A percentile compares a stretch with the other conserved stretches of the same genome.
Conservation (phyloP, 2,888 invertebrate genomes). For the Vandiemenella viatica region DNA sequence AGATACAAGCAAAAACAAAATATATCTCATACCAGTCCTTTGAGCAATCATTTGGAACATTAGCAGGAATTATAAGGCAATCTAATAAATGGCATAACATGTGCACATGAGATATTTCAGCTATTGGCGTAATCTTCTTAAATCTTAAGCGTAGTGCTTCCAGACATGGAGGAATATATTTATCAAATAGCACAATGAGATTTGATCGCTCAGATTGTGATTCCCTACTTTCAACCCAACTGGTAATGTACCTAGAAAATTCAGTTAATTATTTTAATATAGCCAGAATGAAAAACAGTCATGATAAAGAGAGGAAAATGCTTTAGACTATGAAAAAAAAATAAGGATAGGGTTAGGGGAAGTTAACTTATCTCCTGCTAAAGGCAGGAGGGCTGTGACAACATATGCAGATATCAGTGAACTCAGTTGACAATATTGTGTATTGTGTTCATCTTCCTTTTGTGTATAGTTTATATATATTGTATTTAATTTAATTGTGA, state of each 20-base stretch:
- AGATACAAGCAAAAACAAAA: slow-evolving; percentile 77
- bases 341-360: too few species aligned
- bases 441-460: too few species aligned
- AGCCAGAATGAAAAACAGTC: background rate
- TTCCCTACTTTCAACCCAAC: slow-evolving; percentile 69
- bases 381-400: too few species aligned
- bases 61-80: slow-evolving; percentile 61
- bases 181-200: slow-evolving; percentile 71
- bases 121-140: slow-evolving; percentile 81
- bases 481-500: too few species aligned
- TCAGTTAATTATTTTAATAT: too few species aligned
- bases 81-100: slow-evolving; percentile 79
- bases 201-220: slow-evolving; percentile 61
- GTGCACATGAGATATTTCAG: slow-evolving; percentile 76
- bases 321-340: background rate
- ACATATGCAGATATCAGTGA: too few species aligned
- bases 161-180: slow-evolving; percentile 73
- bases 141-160: slow-evolving; percentile 59
- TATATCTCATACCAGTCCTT: slow-evolving; percentile 91
- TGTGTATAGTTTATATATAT: too few species aligned
- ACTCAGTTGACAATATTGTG: too few species aligned
- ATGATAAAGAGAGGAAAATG: background rate
- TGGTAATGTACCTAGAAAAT: slow-evolving; percentile 55
- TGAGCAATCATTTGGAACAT: slow-evolving; percentile 74
- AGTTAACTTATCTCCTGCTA: too few species aligned